These are phyloP conservation scores for Lasioglossum vierecki DNA, from an alignment of 2,888 invertebrate species.

Conservation along the genomic window DNA sequence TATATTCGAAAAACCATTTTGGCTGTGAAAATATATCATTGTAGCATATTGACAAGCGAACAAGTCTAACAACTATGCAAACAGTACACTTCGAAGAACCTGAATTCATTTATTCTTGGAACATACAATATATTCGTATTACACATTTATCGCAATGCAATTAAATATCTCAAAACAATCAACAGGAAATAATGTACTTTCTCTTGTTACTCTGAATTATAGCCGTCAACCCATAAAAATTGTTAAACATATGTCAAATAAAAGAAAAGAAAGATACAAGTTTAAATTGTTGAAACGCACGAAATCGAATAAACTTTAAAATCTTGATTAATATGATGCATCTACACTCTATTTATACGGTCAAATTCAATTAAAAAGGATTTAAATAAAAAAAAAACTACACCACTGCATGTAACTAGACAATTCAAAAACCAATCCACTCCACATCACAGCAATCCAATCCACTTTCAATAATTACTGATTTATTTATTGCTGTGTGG, in stretches of 20 bases:
- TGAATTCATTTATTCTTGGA: not conserved
- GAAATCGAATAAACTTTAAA: not conserved
- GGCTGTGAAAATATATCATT: slow-evolving; percentile 36
- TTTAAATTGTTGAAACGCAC: not conserved
- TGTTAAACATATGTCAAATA: not conserved
- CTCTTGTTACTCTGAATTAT: not conserved
- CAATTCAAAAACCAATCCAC: slow-evolving; percentile 84
- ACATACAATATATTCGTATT: not conserved
- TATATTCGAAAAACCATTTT: slow-evolving; percentile 39
- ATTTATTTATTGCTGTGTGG: slow-evolving; percentile 80
- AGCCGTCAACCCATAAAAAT: not conserved
- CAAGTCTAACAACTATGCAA: slow-evolving; percentile 9
- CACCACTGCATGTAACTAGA: slow-evolving; percentile 82
- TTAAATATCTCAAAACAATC: not conserved
- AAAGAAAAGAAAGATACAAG: not conserved
- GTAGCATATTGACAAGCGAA: slow-evolving; percentile 14
- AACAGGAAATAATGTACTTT: not conserved
- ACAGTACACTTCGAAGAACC: not conserved
- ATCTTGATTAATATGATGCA: not conserved
- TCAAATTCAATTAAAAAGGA: not conserved
- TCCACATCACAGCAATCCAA: slow-evolving; percentile 84
- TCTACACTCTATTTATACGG: not conserved
- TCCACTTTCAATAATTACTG: slow-evolving; percentile 76
- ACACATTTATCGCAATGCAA: not conserved
- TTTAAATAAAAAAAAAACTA: slow-evolving; percentile 59